A percentile compares a stretch with the other conserved stretches of the same genome.
Conservation (phyloP, 2,797 vertebrate genomes). For the Pampus argenteus region DNA sequence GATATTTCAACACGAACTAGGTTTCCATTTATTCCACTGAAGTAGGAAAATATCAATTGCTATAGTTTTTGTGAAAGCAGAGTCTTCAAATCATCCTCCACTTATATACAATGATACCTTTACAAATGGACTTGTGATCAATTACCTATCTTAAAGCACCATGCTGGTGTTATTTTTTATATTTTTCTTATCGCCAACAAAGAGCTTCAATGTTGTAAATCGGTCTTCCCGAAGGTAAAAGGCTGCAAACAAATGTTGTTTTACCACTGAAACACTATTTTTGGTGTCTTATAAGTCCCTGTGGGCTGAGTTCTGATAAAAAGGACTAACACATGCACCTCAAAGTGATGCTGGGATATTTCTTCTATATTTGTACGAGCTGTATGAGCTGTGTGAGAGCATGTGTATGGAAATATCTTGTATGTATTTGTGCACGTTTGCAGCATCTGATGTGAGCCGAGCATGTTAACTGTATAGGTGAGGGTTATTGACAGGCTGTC, state of each 20-base stretch:
- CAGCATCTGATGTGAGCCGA: background rate
- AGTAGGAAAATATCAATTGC: background rate
- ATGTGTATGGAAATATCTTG: background rate
- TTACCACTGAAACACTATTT: too few relatives aligned
- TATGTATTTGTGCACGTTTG: slow-evolving; percentile 2
- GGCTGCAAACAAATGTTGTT: too few relatives aligned
- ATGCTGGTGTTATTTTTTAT: background rate
- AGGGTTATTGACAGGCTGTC: slow-evolving; percentile 39
- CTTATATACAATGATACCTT: background rate
- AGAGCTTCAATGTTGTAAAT: too few relatives aligned
- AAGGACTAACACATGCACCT: too few relatives aligned
- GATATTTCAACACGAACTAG: too few relatives aligned
- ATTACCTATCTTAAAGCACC: background rate
- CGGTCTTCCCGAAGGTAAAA: too few relatives aligned
- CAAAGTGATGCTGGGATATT: too few relatives aligned
- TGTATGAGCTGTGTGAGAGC: background rate
- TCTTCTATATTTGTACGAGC: background rate
- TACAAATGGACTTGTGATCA: background rate
- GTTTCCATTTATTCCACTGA: background rate
- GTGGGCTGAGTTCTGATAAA: too few relatives aligned
- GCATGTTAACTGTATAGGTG: slow-evolving; percentile 4
- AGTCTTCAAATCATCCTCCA: background rate
- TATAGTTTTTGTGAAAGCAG: background rate
- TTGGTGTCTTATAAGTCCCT: too few relatives aligned
- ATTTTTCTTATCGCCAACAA: background rate